Evolutionary conservation across 1,140 invertebrate species (phyloP), one percentile per base, ranked within the genome.

Genomic region (Diprion similis): DNA sequence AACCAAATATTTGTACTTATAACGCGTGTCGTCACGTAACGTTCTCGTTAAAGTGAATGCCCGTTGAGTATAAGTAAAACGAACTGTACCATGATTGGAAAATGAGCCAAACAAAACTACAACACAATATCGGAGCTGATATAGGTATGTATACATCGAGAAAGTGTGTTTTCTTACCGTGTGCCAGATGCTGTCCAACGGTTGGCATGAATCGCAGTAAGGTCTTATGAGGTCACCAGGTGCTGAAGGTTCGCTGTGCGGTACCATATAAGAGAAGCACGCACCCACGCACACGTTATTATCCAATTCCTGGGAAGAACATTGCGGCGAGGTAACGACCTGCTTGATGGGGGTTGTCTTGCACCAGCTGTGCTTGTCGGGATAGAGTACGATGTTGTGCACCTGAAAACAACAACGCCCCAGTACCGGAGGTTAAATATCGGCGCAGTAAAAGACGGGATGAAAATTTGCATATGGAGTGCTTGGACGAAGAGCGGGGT

Each of bases 231-330:
- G 87, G 82, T 93, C 92, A 48, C 92, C 92, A 4, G 91, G 91
- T 71, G 91, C 90, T 51, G 90, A 90, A 6, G 92, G 92, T 71
- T 91, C 88, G 46, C 91, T 93, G 75, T 90, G 90, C 1, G 92
- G 92, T 48, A 93, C 92, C 81, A 91, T 91, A 80, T 93, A 93
- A 66, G 91, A 92, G 83, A 92, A 93, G 81, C 92, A 93, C 8
- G 91, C 90, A 8, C 92, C 92, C 11, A 93, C 92, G 77, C 92
- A 93, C 4, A 93, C 91, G 77, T 92, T 91, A 82, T 93, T 93
- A 76, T 92, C 91, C 73, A 93, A 89, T 78, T 92, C 91, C 76
- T 91, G 86, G 0, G 91, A 89, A 45, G 90, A 89, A 77, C 91
- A 92, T 48, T 91, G 89, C 4, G 91, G 89, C 79, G 89, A 89